Percentiles rank a stretch among this genome's conserved stretches.
Evolutionary conservation across 2,113 vertebrate genomes (phyloP).

Genomic region (zebrafish (Danio rerio)): GRCz12tu NC_133190.1:10794001-10794500

Average conservation of each 20-base stretch:
- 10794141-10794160: too few relatives aligned
- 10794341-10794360: slow-evolving; percentile 95
- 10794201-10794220: not conserved
- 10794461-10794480: too few relatives aligned
- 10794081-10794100: too few relatives aligned
- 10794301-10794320: slow-evolving; percentile 89
- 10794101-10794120: too few relatives aligned
- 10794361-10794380: slow-evolving; percentile 92
- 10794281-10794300: slow-evolving; percentile 37
- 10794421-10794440: slow-evolving; percentile 94
- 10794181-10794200: not conserved
- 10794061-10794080: too few relatives aligned
- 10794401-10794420: slow-evolving; percentile 94
- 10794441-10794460: slow-evolving; percentile 61
- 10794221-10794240: not conserved
- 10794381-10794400: slow-evolving; percentile 97
- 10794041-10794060: too few relatives aligned
- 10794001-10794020: too few relatives aligned
- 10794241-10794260: not conserved
- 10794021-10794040: too few relatives aligned
- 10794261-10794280: not conserved
- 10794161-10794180: not conserved
- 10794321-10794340: slow-evolving; percentile 95
- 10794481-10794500: too few relatives aligned
- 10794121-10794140: too few relatives aligned